Base-by-base conservation (phyloP, 1,140 invertebrate genomes). In the Aricia agestis region DNA sequence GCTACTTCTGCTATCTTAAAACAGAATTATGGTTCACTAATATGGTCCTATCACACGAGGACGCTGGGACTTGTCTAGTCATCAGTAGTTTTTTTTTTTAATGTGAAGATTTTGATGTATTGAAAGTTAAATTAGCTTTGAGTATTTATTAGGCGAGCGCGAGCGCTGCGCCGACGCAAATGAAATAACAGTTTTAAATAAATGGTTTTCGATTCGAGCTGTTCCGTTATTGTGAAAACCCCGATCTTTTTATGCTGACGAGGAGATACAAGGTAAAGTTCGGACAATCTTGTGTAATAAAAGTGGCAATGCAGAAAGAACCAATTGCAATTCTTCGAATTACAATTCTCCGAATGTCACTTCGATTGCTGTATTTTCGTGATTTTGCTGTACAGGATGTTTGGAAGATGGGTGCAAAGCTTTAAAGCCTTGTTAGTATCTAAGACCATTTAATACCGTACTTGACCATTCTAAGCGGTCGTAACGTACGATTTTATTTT, bases 201-300 rank as follows among this genome's bases (percentile, higher is more conserved):
- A 84, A 84, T 80, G 82, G 81, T 84, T 84, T 70, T 84, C 79
- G 74, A 84, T 84, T 84, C 81, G 73, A 75, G 13, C 41, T 76
- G 68, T 76, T 78, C 76, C 74, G 74, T 78, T 75, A 52, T 52
- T 52, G 11, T 11, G 10, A 15, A 15, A 52, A 52, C 45, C 45
- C 10, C 11, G 7, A 42, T 15, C 9, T 52, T 52, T 52, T 11
- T 4, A 52, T 36, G 45, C 45, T 52, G 45, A 52, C 45, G 1
- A 52, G 13, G 10, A 52, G 45, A 52, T 52, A 13, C n/a, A 4
- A 52, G 45, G 36, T 36, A 36, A 36, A 7, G 36, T 36, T 36
- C 36, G 0, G 36, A 36, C 6, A 5, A 36, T 5, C 36, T 6
- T 36, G 6, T 36, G 36, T 7, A 36, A 9, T 36, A 36, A n/a